Percentiles rank a stretch among this genome's conserved stretches.
These are phyloP conservation scores for Chlorodrepanis virens DNA, from an alignment of 2,113 vertebrate genomes.

Conservation along the genomic window DNA sequence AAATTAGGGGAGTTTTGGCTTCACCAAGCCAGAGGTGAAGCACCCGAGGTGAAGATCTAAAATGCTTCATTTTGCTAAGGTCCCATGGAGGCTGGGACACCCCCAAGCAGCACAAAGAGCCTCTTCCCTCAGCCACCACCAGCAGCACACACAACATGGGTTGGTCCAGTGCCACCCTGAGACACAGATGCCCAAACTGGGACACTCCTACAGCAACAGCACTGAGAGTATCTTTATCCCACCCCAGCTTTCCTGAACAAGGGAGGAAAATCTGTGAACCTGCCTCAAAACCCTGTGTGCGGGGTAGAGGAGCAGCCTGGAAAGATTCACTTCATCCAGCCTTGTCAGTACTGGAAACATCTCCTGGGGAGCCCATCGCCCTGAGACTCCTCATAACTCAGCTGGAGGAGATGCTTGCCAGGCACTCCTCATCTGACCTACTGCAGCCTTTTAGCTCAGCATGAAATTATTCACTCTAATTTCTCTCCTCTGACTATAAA, in stretches of 20 bases:
- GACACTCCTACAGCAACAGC: accelerated
- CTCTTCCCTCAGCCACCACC: neutral
- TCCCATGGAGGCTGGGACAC: accelerated
- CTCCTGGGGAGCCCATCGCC: neutral
- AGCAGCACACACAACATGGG: accelerated
- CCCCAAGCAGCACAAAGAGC: too few species aligned
- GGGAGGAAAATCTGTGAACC: neutral
- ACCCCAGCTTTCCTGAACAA: neutral
- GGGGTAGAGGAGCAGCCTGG: neutral
- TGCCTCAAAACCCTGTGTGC: neutral
- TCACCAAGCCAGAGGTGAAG: neutral
- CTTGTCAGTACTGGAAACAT: neutral
- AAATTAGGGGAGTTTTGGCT: neutral
- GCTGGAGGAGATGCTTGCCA: neutral
- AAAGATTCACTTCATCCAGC: neutral
- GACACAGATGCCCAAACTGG: neutral
- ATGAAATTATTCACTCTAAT: neutral
- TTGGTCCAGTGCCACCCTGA: neutral
- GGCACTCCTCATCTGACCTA: neutral
- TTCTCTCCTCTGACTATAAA: conserved; percentile 21
- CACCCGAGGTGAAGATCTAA: neutral
- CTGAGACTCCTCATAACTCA: neutral
- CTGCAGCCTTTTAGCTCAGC: neutral
- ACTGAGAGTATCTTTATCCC: neutral
- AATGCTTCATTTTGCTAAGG: neutral